Base-by-base conservation (phyloP, 2,113 vertebrate genomes). In the Haemorhous mexicanus region DNA sequence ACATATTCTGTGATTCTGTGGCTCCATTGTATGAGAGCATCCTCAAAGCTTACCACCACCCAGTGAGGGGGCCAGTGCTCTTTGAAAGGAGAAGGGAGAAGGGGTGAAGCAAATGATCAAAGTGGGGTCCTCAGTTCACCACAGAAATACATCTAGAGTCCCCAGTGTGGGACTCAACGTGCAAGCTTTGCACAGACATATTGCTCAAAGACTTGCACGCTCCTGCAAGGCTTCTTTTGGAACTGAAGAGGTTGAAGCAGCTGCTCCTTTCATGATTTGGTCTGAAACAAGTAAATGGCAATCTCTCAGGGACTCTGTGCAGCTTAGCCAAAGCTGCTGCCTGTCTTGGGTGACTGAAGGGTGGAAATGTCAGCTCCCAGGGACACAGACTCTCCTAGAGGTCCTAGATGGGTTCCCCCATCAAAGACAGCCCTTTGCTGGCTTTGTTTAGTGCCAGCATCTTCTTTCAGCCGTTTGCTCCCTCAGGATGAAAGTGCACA, bases 141-240 rank as follows among this genome's bases (percentile, higher is more conserved):
- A 20, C 58, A 83, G 66, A 79, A 79, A 41, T 37, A 37, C 10
- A 50, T 75, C 61, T 11, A 44, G 41, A 55, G 33, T 47, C 10
- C 24, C 30, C 19, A 28, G 26, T 7, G 21, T 30, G 18, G 33
- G 33, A 75, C 39, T 46, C 0, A 0, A 24, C 0, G 0, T 26
- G 77, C 69, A 47, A 78, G 24, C 47, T 26, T 77, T 77, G 47
- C 61, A 59, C 35, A 67, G 77, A 39, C 8, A 20, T 59, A 50
- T 47, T 87, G 21, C 26, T 39, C 41, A 73, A 58, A 69, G 41
- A 32, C 50, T 55, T 83, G 15, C 41, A 49, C 19, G 14, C 44
- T 78, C 53, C 53, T 81, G 28, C 0, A 2, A 75, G 17, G 58
- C 39, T 91, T 87, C 46, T 78, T 19, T 91, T 63, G 53, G 64